Evolutionary conservation across 2,888 invertebrate species (phyloP).

Genomic region (Hoplodrina blanda): DNA sequence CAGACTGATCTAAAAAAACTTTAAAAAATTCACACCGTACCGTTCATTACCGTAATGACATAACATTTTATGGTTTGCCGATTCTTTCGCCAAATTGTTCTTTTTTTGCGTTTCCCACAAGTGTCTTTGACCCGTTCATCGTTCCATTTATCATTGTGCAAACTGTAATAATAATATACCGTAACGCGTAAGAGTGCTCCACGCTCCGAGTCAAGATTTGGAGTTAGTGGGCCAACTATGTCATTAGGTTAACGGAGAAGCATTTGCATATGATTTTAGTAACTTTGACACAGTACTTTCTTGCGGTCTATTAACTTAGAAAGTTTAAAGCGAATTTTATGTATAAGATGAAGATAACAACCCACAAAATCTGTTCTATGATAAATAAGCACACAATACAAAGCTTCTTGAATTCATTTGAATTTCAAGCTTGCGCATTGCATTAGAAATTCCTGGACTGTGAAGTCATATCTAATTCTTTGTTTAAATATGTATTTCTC

Average conservation of each 20-base stretch:
- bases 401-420: constrained; percentile 37
- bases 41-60: constrained; percentile 72
- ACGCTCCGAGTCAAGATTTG: constrained; percentile 75
- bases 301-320: constrained; percentile 19
- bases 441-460: constrained; percentile 38
- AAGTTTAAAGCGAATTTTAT: constrained; percentile 10
- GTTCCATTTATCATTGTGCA: constrained; percentile 81
- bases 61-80: constrained; percentile 71
- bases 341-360: background rate
- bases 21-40: constrained; percentile 45
- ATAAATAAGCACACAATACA: constrained; percentile 2
- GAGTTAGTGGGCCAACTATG: constrained; percentile 85
- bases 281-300: constrained; percentile 52
- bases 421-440: constrained; percentile 26
- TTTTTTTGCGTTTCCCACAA: constrained; percentile 68
- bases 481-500: constrained; percentile 46
- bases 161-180: constrained; percentile 83
- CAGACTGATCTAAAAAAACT: background rate
- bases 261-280: constrained; percentile 80
- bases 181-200: constrained; percentile 83
- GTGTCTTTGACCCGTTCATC: constrained; percentile 85
- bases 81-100: constrained; percentile 68
- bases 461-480: constrained; percentile 33
- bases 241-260: constrained; percentile 86
- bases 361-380: background rate